Evolutionary conservation across 2,113 vertebrate genomes (phyloP).

Genomic region (Cephalopholis sonnerati): DNA sequence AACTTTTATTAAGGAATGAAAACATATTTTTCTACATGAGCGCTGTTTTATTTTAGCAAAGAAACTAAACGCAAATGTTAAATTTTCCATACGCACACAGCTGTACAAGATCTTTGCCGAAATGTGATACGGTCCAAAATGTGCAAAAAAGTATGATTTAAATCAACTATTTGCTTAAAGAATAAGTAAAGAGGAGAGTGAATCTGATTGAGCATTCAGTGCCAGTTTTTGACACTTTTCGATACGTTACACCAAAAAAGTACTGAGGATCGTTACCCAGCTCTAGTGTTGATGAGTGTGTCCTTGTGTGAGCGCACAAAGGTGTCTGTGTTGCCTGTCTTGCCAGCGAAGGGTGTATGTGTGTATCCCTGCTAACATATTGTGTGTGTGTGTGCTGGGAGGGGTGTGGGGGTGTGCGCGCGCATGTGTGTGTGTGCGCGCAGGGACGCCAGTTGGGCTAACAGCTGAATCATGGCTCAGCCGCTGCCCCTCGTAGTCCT

Average conservation of each 20-base stretch:
- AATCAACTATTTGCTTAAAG: neutral
- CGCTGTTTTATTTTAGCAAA: neutral
- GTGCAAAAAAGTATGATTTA: neutral
- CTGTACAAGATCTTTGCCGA: neutral
- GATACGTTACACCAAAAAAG: neutral
- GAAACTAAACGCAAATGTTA: neutral
- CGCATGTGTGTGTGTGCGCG: slow-evolving; percentile 37
- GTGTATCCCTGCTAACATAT: slow-evolving; percentile 51
- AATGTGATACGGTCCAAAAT: neutral
- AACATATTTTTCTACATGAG: neutral
- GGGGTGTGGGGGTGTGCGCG: slow-evolving; percentile 13
- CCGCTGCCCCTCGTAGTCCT: slow-evolving; percentile 83
- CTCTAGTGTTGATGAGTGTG: slow-evolving; percentile 14
- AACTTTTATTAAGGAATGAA: neutral
- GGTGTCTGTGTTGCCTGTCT: slow-evolving; percentile 37
- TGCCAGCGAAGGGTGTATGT: slow-evolving; percentile 40
- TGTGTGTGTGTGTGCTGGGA: slow-evolving; percentile 32
- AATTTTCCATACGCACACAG: neutral
- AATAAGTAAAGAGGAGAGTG: neutral
- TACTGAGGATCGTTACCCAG: neutral
- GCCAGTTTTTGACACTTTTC: slow-evolving; percentile 1
- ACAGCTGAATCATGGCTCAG: slow-evolving; percentile 85
- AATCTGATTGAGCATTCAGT: neutral
- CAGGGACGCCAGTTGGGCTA: slow-evolving; percentile 81
- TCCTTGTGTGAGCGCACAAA: slow-evolving; percentile 38